Base-by-base conservation (phyloP, 2,888 invertebrate genomes). In the Parthenolecanium corni region DNA sequence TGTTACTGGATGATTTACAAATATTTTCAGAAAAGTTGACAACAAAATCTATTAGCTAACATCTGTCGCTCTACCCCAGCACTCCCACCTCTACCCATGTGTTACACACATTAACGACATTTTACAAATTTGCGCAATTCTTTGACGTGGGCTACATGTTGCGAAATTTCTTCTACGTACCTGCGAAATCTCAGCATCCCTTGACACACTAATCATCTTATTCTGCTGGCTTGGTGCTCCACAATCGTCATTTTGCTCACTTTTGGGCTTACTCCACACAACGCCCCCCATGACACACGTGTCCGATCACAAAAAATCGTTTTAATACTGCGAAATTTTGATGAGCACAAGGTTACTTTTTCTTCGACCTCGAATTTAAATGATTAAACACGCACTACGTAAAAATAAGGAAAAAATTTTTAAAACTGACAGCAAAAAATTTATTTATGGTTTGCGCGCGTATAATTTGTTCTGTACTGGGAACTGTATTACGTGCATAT, bases 211-310 rank as follows among this genome's bases (percentile, higher is more conserved):
- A 6, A 9, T 31, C 31, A 31, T 6, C 5, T 4, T 31, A 4
- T 31, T 9, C 31, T 31, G 31, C 5, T 31, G 31, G 4, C 4
- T 31, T 4, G 9, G 4, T 4, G 31, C 20, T 1, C 21, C 38
- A 2, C 3, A 12, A 11, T 6, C 38, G 12, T 16, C 52, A 14
- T 38, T 21, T 31, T 31, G 31, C 21, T 52, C 52, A 6, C 21
- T 18, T 42, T 54, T 38, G 54, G 54, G 54, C 21, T 12, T 23
- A 24, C 54, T 54, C 54, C 54, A 54, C 24, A 23, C 52, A 38
- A 54, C 42, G 16, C 54, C 54, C 31, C 54, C 54, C 54, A 54
- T 54, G 2, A 14, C 53, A 54, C 42, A 16, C 18, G 20, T 38
- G 38, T 23, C 24, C 42, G 2, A 16, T 12, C 47, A 47, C 42